Conservation (phyloP, 2,888 invertebrate genomes). For the Acronicta psi region DNA sequence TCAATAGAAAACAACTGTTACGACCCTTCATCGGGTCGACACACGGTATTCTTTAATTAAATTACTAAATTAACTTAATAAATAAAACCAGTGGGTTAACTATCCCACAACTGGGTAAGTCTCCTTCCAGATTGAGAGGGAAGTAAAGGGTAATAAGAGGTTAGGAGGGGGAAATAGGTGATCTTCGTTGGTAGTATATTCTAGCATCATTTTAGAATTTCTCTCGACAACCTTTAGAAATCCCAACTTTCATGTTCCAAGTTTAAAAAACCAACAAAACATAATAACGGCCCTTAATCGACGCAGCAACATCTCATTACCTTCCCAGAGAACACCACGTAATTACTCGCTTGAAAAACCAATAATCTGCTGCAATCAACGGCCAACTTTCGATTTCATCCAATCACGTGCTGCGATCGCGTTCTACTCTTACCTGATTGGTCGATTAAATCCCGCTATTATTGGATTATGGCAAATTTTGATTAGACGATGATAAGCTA, state of each 20-base stretch:
- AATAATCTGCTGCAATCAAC: conserved; percentile 61
- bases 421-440: conserved; percentile 55
- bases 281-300: conserved; percentile 44
- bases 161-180: no score
- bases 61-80: no score
- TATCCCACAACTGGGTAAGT: no score
- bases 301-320: conserved; percentile 60
- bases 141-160: no score
- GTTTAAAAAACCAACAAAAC: conserved; percentile 30
- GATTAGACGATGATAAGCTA: conserved; percentile 11
- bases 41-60: no score
- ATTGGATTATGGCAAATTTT: conserved; percentile 21
- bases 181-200: no score
- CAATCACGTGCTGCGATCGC: conserved; percentile 64
- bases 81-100: no score
- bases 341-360: conserved; percentile 61
- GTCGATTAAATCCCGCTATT: conserved; percentile 38
- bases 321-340: conserved; percentile 32
- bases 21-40: no score
- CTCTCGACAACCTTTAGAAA: not conserved
- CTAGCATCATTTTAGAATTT: not conserved
- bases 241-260: conserved; percentile 1
- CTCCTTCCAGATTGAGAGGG: no score
- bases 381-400: conserved; percentile 73
- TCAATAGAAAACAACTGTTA: no score